Evolutionary conservation across 2,113 vertebrate species (phyloP).

Genomic region (Tupaia chinensis): DNA sequence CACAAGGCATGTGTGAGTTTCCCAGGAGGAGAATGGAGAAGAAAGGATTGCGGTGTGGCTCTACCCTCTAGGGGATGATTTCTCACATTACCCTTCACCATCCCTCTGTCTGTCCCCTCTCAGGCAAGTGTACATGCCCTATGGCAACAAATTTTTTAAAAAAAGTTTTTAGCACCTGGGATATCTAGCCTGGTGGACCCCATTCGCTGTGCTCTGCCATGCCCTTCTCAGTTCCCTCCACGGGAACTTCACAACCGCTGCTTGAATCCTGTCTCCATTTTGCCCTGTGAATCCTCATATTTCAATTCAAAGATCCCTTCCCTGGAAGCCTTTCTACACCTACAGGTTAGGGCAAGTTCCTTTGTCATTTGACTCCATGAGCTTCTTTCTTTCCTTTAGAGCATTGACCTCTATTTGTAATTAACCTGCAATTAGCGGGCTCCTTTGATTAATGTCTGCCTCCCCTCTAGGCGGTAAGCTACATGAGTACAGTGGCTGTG

Average conservation of each 20-base stretch:
- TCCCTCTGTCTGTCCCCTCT: no score
- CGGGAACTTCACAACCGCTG: fast-evolving
- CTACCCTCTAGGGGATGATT: no score
- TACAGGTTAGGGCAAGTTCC: neutral
- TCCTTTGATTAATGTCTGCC: neutral
- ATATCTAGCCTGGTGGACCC: neutral
- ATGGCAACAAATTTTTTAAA: no score
- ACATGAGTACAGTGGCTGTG: neutral
- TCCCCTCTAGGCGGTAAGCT: neutral
- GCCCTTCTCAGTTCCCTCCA: neutral
- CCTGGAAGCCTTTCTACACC: neutral
- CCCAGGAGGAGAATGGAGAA: no score
- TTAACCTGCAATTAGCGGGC: neutral
- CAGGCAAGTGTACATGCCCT: no score
- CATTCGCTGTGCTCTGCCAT: fast-evolving
- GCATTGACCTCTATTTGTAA: neutral
- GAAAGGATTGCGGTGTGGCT: no score
- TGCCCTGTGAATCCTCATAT: neutral
- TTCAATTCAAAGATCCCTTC: neutral
- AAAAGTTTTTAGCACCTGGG: neutral
- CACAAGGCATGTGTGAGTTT: no score
- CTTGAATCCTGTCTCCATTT: neutral
- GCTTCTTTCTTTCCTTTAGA: neutral
- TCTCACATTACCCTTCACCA: no score
- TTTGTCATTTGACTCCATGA: neutral